phyloP scores from a whole-genome alignment of 2,797 vertebrate species.

The Rhabdomys pumilio region DNA sequence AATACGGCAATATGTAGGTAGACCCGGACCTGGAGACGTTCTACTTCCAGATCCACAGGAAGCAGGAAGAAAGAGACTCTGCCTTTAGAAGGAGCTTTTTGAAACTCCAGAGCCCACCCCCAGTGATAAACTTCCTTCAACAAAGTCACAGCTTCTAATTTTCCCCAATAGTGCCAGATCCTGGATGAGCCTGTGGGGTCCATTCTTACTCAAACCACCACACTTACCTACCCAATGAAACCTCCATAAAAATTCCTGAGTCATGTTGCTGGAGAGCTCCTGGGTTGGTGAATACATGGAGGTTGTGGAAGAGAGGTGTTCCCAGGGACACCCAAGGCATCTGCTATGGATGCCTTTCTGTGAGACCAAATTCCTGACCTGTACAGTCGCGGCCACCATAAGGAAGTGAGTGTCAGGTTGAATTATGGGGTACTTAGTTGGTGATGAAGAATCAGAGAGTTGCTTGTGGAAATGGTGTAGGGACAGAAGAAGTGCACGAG shows the following conservation, averaged over 20 bases:
- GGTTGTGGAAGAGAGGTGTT: neutral
- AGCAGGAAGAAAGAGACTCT: neutral
- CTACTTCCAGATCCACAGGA: neutral
- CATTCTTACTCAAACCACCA: neutral
- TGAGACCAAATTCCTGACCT: neutral
- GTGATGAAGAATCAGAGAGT: neutral
- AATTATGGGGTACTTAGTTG: neutral
- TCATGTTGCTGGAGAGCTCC: neutral
- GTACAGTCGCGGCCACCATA: neutral
- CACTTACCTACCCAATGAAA: neutral
- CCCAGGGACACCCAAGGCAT: neutral
- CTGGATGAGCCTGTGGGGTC: neutral
- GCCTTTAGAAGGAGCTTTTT: neutral
- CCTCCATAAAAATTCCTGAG: neutral
- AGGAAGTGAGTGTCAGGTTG: neutral
- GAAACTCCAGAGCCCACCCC: neutral
- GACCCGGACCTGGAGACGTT: neutral
- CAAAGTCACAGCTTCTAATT: neutral
- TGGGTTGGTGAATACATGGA: neutral
- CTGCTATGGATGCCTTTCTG: neutral
- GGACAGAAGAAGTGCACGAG: neutral
- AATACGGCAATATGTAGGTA: neutral
- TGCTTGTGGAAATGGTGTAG: neutral
- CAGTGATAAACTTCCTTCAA: neutral
- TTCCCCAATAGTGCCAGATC: too few relatives aligned